Percentiles rank a stretch among this genome's conserved stretches.
phyloP scores from a whole-genome alignment of 2,888 invertebrate genomes.

The Rhingia campestris region DNA sequence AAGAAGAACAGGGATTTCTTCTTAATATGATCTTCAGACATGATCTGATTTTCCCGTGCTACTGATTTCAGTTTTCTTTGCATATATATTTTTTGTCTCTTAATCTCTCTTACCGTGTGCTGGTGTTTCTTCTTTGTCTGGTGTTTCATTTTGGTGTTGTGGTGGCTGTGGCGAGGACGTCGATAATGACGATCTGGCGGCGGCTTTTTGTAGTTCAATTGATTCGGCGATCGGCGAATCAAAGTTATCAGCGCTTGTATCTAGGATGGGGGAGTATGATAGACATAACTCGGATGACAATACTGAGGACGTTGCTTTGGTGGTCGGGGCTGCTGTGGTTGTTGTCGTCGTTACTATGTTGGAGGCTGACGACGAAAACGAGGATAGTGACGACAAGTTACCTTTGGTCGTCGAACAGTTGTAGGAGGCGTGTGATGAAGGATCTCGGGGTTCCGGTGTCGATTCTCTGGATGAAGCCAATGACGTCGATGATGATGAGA shows the following conservation, averaged over 20 bases:
- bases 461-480: conserved; percentile 77
- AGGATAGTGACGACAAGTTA: conserved; percentile 18
- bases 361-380: conserved; percentile 26
- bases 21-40: conserved; percentile 7
- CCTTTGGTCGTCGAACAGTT: conserved; percentile 37
- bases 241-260: conserved; percentile 70
- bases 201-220: conserved; percentile 61
- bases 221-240: conserved; percentile 67
- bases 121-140: conserved; percentile 49
- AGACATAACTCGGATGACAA: conserved; percentile 41
- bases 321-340: conserved; percentile 23
- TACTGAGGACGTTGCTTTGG: conserved; percentile 30
- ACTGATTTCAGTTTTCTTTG: conserved; percentile 37
- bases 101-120: conserved; percentile 69
- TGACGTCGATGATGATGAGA: conserved; percentile 77
- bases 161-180: conserved; percentile 27
- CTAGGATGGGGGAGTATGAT: conserved; percentile 67
- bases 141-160: conserved; percentile 62
- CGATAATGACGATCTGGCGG: not conserved
- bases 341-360: conserved; percentile 9
- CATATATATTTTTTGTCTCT: conserved; percentile 28
- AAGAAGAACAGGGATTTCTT: conserved; percentile 8
- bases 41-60: conserved; percentile 21
- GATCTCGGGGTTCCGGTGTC: conserved; percentile 76
- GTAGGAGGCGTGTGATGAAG: conserved; percentile 26